Conservation (phyloP, 2,797 vertebrate species). For the Sphenodon punctatus region DNA sequence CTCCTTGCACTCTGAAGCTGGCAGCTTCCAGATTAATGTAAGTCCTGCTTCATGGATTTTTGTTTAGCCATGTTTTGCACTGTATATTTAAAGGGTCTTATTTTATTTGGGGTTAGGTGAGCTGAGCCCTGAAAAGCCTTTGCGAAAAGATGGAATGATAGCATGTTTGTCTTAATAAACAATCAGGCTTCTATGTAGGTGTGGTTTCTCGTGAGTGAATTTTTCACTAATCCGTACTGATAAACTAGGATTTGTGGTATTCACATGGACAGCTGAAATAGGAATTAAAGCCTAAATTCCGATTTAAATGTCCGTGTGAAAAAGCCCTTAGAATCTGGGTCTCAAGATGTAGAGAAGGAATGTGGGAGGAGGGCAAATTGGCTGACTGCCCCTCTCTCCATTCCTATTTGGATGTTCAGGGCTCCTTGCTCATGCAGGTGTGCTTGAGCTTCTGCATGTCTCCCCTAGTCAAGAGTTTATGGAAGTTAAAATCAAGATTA, state of each 20-base stretch:
- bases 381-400: not conserved
- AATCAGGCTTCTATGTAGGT: not conserved
- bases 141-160: no score
- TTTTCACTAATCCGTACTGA: no score
- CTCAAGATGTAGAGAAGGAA: not conserved
- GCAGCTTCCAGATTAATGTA: rapidly evolving
- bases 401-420: not conserved
- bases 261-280: no score
- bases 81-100: no score
- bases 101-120: no score
- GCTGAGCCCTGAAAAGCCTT: no score
- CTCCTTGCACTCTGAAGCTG: not conserved
- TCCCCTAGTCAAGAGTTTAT: constrained; percentile 17
- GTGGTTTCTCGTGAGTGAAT: rapidly evolving
- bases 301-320: no score
- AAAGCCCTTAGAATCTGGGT: no score
- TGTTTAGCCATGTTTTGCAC: not conserved
- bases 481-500: constrained; percentile 14
- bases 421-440: not conserved
- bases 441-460: not conserved
- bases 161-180: no score
- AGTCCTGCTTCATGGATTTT: not conserved
- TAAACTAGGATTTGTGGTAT: no score
- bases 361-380: not conserved
- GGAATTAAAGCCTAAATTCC: no score